Evolutionary conservation across 2,888 invertebrate genomes (phyloP).

Genomic region (Stenotaenia linearis): DNA sequence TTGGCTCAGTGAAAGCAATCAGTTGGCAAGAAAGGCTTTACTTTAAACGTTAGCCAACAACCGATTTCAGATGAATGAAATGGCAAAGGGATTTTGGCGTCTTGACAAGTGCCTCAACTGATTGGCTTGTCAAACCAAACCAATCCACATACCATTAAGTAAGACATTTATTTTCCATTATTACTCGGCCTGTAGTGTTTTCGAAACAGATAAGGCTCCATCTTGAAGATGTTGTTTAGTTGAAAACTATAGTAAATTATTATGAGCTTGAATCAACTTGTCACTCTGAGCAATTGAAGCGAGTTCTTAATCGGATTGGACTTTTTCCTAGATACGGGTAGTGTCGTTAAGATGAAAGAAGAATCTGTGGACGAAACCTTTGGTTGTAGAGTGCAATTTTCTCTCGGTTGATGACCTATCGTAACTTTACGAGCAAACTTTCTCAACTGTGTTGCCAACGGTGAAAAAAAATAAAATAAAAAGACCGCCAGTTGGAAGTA

Average conservation of each 20-base stretch:
- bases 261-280: not conserved
- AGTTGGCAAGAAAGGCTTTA: not conserved
- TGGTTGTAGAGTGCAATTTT: not conserved
- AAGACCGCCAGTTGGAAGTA: not conserved
- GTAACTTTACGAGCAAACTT: slow-evolving; percentile 12
- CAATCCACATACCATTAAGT: not conserved
- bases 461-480: not conserved
- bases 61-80: not conserved
- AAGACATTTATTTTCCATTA: not conserved
- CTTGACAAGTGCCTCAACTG: not conserved
- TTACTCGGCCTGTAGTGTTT: not conserved
- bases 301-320: slow-evolving; percentile 11
- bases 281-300: slow-evolving; percentile 6
- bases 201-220: not conserved
- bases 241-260: not conserved
- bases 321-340: not conserved
- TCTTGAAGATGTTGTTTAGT: not conserved
- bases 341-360: not conserved
- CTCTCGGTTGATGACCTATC: slow-evolving; percentile 19
- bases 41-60: not conserved
- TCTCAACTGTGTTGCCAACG: slow-evolving; percentile 15
- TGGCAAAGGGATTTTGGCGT: not conserved
- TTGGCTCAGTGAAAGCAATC: not conserved
- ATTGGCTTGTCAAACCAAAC: not conserved
- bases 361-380: slow-evolving; percentile 7